Evolutionary conservation across 2,113 vertebrate genomes (phyloP).

Genomic region (Spilogale gracilis): DNA sequence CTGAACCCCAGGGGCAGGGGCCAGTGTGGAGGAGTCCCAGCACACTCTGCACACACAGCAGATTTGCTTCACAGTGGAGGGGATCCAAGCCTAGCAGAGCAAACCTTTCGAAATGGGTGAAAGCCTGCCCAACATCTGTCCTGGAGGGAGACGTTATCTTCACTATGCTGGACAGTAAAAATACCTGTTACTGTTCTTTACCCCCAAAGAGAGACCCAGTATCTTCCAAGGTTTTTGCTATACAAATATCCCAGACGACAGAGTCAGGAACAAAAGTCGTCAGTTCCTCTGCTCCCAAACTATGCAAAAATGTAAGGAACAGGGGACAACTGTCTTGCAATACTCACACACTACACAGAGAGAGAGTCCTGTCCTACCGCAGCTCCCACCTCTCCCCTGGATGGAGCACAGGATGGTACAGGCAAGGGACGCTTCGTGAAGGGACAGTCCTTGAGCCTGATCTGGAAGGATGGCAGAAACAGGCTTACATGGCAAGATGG

Average conservation of each 20-base stretch:
- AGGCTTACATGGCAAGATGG: rapidly evolving
- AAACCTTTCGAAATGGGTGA: not conserved
- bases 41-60: too few relatives aligned
- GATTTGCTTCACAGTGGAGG: not conserved
- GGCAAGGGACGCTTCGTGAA: not conserved
- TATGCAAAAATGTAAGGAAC: not conserved
- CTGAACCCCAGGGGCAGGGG: not conserved
- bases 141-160: not conserved
- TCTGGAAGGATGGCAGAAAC: not conserved
- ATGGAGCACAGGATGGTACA: not conserved
- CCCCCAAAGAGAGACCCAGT: not conserved
- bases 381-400: not conserved
- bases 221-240: not conserved
- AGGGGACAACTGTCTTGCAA: not conserved
- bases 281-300: not conserved
- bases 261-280: not conserved
- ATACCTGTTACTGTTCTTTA: not conserved
- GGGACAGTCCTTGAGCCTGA: not conserved
- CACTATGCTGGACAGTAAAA: not conserved
- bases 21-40: not conserved
- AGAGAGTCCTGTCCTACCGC: not conserved
- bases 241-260: not conserved
- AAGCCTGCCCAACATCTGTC: not conserved
- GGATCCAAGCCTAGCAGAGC: not conserved
- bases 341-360: not conserved